phyloP scores from a whole-genome alignment of 2,797 vertebrate species.

The Cossypha caffra region DNA sequence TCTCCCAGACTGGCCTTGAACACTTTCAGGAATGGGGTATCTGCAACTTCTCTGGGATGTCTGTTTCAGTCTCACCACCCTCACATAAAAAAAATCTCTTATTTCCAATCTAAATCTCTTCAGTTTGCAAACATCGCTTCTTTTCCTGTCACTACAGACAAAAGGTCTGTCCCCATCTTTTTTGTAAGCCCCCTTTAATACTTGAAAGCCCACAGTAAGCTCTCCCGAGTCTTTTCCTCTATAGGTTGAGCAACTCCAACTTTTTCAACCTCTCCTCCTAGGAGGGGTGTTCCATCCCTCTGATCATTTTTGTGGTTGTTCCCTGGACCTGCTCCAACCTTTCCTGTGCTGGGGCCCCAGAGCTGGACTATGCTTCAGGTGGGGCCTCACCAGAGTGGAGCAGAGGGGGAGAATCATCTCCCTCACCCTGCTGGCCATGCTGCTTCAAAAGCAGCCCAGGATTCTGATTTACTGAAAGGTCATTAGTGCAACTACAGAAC shows the following conservation, averaged over 20 bases:
- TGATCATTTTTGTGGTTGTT: not conserved
- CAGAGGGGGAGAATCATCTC: not conserved
- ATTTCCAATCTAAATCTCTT: not conserved
- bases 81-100: not conserved
- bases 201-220: not conserved
- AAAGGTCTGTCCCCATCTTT: not conserved
- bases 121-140: not conserved
- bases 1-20: not conserved
- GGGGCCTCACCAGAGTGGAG: not conserved
- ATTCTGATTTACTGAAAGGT: not conserved
- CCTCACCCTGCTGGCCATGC: accelerated
- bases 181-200: not conserved
- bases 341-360: not conserved
- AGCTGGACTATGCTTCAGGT: not conserved
- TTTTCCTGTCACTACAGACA: not conserved
- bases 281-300: not conserved
- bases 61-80: not conserved
- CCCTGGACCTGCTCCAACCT: not conserved
- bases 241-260: not conserved
- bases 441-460: not conserved
- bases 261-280: not conserved
- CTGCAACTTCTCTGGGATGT: not conserved
- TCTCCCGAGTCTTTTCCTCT: not conserved
- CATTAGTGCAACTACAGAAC: not conserved
- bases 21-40: not conserved